Evolutionary conservation across 1,140 invertebrate species (phyloP), one percentile per base, ranked within the genome.

Genomic region (Cyrtorhinus lividipennis): DNA sequence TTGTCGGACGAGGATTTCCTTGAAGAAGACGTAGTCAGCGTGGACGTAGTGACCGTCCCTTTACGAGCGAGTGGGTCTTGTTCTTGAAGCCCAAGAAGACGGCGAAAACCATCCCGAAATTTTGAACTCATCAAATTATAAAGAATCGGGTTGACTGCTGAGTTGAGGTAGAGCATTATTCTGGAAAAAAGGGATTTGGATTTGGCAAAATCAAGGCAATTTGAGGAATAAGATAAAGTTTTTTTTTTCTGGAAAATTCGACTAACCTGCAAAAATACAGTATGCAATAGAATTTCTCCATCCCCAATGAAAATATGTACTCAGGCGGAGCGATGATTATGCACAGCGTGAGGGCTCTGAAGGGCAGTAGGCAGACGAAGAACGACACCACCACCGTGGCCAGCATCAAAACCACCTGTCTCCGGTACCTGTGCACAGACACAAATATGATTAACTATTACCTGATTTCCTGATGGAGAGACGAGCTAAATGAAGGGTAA

Each of bases 81-180:
- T 20, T 48, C 56, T 2, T 46, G 30, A 24, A 61, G 27, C 2
- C 65, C 62, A 13, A 67, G 46, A 48, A 87, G 68, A 57, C 79
- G 82, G 8, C 83, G 74, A 68, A 92, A 92, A 0, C 88, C 90
- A 18, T 84, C 82, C 12, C 91, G 79, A 74, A 93, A 94, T 73
- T 92, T 93, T 0, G 88, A 89, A n/a, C 88, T 92, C 85, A 91
- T 91, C 13, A 90, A 77, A 72, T 89, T 90, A 74, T 94, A 93
- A 15, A 93, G 77, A 67, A 93, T 90, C 2, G 91, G 91, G 75
- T 93, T 94, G 62, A 92, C 83, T 24, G 89, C 88, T 2, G 89
- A 92, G 71, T 93, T 92, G 20, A 92, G 78, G 74, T 93, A 92
- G 18, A 90, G 73, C 86, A 93, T 88, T 24, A 92, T 81, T 56